Conservation (phyloP, 2,888 invertebrate genomes). For the Creontiades dilutus region DNA sequence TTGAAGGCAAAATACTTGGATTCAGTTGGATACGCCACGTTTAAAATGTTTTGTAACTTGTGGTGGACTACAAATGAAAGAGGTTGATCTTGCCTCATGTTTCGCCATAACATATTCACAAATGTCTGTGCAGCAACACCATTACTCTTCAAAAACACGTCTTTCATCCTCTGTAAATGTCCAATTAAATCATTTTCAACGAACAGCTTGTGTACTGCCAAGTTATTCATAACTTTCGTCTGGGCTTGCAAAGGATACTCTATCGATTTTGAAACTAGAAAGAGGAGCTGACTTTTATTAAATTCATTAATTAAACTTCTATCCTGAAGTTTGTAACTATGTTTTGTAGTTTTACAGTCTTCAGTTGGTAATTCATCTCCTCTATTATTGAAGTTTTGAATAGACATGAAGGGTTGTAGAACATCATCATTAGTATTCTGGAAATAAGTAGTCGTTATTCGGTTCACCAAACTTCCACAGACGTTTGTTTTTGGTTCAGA, state of each 20-base stretch:
- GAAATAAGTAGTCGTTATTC: background rate
- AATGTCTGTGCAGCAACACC: background rate
- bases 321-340: background rate
- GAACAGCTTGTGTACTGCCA: background rate
- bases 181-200: background rate
- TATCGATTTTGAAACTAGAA: background rate
- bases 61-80: background rate
- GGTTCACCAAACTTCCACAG: background rate
- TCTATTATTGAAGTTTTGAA: background rate
- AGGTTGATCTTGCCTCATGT: background rate
- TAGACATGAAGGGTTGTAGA: background rate
- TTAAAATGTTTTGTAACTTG: background rate
- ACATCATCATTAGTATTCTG: background rate
- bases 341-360: background rate
- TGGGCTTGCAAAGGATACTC: slow-evolving; percentile 1
- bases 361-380: background rate
- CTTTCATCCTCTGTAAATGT: background rate
- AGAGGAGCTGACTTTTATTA: background rate
- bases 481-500: background rate
- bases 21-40: background rate
- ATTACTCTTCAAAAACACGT: background rate
- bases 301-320: background rate
- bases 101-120: background rate
- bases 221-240: background rate
- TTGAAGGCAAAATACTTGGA: background rate